Evolutionary conservation across 2,797 vertebrate species (phyloP), one percentile per base, ranked within the genome.

Genomic region (Mareca penelope): DNA sequence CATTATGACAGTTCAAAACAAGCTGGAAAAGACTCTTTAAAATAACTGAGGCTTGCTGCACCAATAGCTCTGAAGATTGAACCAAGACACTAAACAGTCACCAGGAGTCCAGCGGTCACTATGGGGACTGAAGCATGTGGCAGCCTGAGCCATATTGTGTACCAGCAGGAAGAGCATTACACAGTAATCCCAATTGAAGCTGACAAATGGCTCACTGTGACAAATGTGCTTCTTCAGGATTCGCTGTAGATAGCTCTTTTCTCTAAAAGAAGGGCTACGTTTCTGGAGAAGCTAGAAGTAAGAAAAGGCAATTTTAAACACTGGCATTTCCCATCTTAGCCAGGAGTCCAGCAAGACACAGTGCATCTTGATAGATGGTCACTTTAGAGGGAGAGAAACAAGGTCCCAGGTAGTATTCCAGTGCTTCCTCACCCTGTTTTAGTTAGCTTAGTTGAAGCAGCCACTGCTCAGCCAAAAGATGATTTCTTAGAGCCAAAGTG

Each of bases 121-220:
- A 50, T 67, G 61, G 78, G 92, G 88, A 94, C 78, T 55, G 64
- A 40, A 90, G 75, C 31, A 37, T 28, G 69, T 50, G 69, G 84
- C 57, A 71, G 84, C 61, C 86, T 68, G 61, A 92, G 50, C 81
- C 86, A 88, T 89, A 92, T 24, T 92, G 83, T 83, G 72, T 26
- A 85, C 57, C 92, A 96, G 93, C 85, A 86, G 93, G 89, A 94
- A 77, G 23, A 80, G 68, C 84, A 87, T 93, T 94, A 87, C 42
- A 57, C 78, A 71, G 80, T 71, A 94, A 93, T 82, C 88, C 84
- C 86, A 93, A 75, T 29, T 69, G 90, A 78, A 93, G 81, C 40
- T 90, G 88, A 92, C 88, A 95, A 95, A 95, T 85, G 88, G 59
- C 84, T 95, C 4, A 0, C 88, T 80, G 91, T 89, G 89, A 95